These are phyloP conservation scores for Gobius niger DNA, from an alignment of 2,113 vertebrate genomes.

Conservation along the genomic window DNA sequence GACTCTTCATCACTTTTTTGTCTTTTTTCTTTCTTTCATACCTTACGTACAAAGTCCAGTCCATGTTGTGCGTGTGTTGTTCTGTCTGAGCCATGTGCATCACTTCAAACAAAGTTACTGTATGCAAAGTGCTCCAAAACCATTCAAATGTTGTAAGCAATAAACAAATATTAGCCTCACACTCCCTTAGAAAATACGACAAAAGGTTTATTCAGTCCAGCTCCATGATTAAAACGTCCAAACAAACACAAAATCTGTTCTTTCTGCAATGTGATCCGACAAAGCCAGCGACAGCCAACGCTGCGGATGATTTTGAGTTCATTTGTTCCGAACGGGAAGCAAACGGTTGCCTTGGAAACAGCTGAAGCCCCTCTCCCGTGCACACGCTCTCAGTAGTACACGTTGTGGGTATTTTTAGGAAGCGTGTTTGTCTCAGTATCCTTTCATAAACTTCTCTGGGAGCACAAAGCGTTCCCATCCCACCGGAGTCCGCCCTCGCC, in stretches of 20 bases:
- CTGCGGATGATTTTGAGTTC: slow-evolving; percentile 3
- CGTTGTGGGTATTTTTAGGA: not conserved
- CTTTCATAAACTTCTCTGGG: not conserved
- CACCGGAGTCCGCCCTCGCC: not conserved
- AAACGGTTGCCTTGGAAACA: slow-evolving; percentile 4
- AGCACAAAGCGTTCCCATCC: not conserved
- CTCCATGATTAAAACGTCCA: not conserved
- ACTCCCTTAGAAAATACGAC: not conserved
- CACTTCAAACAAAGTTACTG: too few relatives aligned
- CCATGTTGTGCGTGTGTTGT: too few relatives aligned
- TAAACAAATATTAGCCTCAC: too few relatives aligned
- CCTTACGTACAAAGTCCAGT: too few relatives aligned
- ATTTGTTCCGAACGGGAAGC: not conserved
- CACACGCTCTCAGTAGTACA: not conserved
- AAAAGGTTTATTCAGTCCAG: not conserved
- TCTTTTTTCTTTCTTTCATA: too few relatives aligned
- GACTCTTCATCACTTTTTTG: too few relatives aligned
- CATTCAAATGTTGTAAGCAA: too few relatives aligned
- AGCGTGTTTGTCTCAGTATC: not conserved
- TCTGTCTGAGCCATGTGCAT: too few relatives aligned
- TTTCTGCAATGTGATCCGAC: not conserved
- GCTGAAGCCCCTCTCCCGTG: not conserved
- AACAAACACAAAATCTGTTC: not conserved
- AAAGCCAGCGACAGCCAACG: not conserved
- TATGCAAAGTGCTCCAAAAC: too few relatives aligned